Evolutionary conservation across 2,113 vertebrate genomes (phyloP), one percentile per base, ranked within the genome.

Genomic region (Gasterosteus aculeatus): DNA sequence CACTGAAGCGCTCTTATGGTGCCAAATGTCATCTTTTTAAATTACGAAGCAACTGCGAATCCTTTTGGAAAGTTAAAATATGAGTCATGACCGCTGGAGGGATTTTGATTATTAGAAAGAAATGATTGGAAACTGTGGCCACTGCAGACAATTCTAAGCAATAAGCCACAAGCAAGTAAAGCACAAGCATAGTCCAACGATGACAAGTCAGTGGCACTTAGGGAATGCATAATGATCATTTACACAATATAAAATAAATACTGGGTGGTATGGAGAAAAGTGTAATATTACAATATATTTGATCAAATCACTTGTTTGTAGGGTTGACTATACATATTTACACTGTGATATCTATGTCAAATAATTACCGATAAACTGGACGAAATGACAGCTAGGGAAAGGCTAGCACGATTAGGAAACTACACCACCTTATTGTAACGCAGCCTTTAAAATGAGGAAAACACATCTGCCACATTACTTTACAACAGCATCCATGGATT

Each of bases 71-170:
- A 51, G 16, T 35, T 22, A 53, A 10, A 64, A 31, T 49, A 29
- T 51, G 60, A 65, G 38, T 83, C 33, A 78, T 46, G 67, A 68
- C 41, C 42, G n/a, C 11, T 5, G 1, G 9, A 59, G 51, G 46
- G 35, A n/a, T 41, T 61, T 49, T 77, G 29, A 62, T 77, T 54
- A 69, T 46, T 14, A 35, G 31, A 19, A 29, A 61, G n/a, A 49
- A 19, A 68, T 49, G 1, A 68, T 68, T 54, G 22, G 22, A 26
- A 41, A 67, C 31, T 42, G 51, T 42, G 7, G 44, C 26, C 46
- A 42, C 15, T 18, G 42, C 19, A 49, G 57, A 60, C 41, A 15
- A 33, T 15, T 3, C 16, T 33, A n/a, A 5, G 1, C 18, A n/a
- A 22, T 53, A n/a, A 53, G 49, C 19, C 49, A 53, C 9, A 53